These are phyloP conservation scores for Conus ventricosus DNA, from an alignment of 1,140 invertebrate genomes.

Conservation along the genomic window DNA sequence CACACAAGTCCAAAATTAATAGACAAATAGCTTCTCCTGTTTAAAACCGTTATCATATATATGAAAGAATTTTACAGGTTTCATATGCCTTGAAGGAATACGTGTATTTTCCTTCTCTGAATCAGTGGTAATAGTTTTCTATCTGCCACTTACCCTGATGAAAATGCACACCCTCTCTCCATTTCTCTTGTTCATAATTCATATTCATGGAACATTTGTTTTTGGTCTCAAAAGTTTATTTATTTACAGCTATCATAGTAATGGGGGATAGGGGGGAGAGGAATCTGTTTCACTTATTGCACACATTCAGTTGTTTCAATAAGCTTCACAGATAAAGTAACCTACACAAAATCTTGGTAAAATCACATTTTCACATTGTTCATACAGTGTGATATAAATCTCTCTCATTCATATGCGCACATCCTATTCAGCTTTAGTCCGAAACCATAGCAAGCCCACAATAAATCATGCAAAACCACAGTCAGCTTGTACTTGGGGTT, in stretches of 20 bases:
- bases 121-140: no score
- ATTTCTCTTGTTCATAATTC: no score
- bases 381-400: background rate
- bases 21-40: no score
- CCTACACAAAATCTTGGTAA: background rate
- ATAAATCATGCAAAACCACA: background rate
- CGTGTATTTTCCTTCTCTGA: no score
- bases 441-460: no score
- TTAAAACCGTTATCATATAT: no score
- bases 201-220: no score
- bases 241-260: slow-evolving; percentile 18
- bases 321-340: slow-evolving; percentile 17
- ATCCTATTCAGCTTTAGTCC: background rate
- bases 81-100: no score
- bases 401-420: background rate
- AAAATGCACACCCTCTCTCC: no score
- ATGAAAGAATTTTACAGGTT: no score
- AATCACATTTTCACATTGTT: background rate
- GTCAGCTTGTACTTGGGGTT: background rate
- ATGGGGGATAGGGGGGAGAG: background rate
- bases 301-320: slow-evolving; percentile 21
- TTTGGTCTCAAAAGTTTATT: background rate
- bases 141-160: no score
- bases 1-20: no score
- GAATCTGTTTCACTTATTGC: slow-evolving; percentile 28